phyloP scores from a whole-genome alignment of 2,113 vertebrate species.

The Lepisosteus osseus region DNA sequence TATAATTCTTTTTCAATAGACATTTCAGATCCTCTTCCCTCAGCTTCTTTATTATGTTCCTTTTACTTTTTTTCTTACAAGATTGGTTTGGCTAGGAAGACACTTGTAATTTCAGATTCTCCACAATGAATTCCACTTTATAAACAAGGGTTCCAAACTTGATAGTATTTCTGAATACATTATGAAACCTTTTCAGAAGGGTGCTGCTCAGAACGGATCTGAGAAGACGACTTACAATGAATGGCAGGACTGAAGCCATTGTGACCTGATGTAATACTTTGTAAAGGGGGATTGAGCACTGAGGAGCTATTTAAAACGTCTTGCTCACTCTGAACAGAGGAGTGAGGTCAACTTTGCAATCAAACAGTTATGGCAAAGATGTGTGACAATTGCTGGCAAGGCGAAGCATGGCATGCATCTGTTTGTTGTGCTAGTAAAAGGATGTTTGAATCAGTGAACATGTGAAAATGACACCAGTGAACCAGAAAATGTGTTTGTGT shows the following conservation, averaged over 20 bases:
- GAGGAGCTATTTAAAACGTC: constrained; percentile 70
- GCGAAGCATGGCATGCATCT: constrained; percentile 75
- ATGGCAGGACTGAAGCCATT: constrained; percentile 71
- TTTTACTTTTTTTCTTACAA: constrained; percentile 66
- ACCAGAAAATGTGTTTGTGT: constrained; percentile 80
- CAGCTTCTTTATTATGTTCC: constrained; percentile 48
- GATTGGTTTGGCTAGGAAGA: constrained; percentile 80
- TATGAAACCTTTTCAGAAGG: constrained; percentile 75
- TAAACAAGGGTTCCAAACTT: constrained; percentile 84
- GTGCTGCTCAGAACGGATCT: constrained; percentile 74
- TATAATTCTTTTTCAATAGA: constrained; percentile 37
- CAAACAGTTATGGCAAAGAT: constrained; percentile 75
- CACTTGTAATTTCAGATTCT: constrained; percentile 78
- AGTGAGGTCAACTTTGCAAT: constrained; percentile 75
- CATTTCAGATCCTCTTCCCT: constrained; percentile 33
- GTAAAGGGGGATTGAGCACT: constrained; percentile 70
- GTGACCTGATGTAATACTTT: constrained; percentile 81
- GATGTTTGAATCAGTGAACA: constrained; percentile 78
- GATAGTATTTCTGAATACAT: constrained; percentile 84
- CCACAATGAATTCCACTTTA: constrained; percentile 80
- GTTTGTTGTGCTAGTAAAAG: constrained; percentile 76
- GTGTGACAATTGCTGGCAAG: constrained; percentile 70
- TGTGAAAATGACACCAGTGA: constrained; percentile 76
- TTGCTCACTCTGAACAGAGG: constrained; percentile 68
- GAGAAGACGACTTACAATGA: constrained; percentile 77